These are phyloP conservation scores for Argentina silus DNA, from an alignment of 2,797 vertebrate genomes.

Conservation along the genomic window DNA sequence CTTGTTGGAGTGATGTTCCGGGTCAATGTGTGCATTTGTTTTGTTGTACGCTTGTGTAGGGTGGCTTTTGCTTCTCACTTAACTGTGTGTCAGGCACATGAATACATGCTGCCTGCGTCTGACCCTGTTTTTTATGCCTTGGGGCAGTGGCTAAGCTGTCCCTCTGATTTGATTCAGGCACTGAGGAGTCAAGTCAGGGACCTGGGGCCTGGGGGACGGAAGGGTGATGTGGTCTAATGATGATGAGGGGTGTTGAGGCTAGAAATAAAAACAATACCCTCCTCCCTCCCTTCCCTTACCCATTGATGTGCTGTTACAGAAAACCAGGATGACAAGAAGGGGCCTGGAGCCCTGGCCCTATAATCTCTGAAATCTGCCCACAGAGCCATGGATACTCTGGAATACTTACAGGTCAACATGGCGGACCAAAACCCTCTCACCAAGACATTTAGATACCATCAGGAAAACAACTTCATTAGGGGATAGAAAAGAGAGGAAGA, in stretches of 20 bases:
- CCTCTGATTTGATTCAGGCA: constrained; percentile 62
- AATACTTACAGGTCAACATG: constrained; percentile 61
- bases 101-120: constrained; percentile 16
- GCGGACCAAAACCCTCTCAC: constrained; percentile 28
- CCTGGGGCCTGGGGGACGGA: constrained; percentile 46
- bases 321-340: constrained; percentile 27
- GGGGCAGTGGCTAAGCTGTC: constrained; percentile 48
- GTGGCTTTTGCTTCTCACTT: constrained; percentile 26
- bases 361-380: constrained; percentile 64
- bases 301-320: constrained; percentile 22
- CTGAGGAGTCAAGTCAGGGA: constrained; percentile 57
- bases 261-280: constrained; percentile 33
- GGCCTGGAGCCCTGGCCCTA: constrained; percentile 65
- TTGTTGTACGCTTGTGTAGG: constrained; percentile 4
- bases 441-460: neutral
- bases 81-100: constrained; percentile 40
- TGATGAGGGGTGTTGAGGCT: constrained; percentile 48
- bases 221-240: constrained; percentile 63
- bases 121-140: constrained; percentile 59
- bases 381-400: constrained; percentile 43
- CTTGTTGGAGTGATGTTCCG: constrained; percentile 26
- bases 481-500: no score
- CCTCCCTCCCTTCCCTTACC: neutral
- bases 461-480: neutral
- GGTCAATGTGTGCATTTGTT: constrained; percentile 30